Percentiles rank a stretch among this genome's conserved stretches.
These are phyloP conservation scores for Bradysia coprophila DNA, from an alignment of 1,140 invertebrate species.

Conservation along the genomic window DNA sequence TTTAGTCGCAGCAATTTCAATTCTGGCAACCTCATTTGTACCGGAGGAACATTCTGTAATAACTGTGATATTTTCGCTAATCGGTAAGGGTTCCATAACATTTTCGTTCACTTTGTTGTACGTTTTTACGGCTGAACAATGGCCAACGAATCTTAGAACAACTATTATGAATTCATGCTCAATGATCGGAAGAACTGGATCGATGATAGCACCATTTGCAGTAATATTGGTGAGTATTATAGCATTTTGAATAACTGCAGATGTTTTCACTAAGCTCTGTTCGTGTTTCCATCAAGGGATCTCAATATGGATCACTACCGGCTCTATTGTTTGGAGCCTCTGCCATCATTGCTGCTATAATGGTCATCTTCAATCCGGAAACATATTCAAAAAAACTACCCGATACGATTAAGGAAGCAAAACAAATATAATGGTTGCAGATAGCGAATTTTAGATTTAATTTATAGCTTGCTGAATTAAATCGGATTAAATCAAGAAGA, in stretches of 20 bases:
- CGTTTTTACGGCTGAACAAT: slow-evolving; percentile 52
- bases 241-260: background rate
- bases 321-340: slow-evolving; percentile 39
- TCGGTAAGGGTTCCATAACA: slow-evolving; percentile 55
- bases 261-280: background rate
- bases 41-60: slow-evolving; percentile 14
- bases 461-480: background rate
- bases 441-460: background rate
- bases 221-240: slow-evolving; percentile 34
- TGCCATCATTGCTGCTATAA: slow-evolving; percentile 32
- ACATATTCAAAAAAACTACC: slow-evolving; percentile 18
- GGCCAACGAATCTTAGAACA: slow-evolving; percentile 44
- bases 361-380: slow-evolving; percentile 45
- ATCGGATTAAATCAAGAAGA: too few relatives aligned
- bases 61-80: slow-evolving; percentile 37
- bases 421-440: background rate
- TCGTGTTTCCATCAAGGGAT: slow-evolving; percentile 20
- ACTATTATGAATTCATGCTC: slow-evolving; percentile 46
- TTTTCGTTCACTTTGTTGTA: slow-evolving; percentile 48
- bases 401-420: background rate
- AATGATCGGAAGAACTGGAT: slow-evolving; percentile 50
- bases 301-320: slow-evolving; percentile 32
- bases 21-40: slow-evolving; percentile 16
- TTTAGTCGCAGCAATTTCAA: slow-evolving; percentile 31
- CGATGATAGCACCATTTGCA: slow-evolving; percentile 52